Conservation (phyloP, 2,113 vertebrate genomes). For the Plecotus auritus region DNA sequence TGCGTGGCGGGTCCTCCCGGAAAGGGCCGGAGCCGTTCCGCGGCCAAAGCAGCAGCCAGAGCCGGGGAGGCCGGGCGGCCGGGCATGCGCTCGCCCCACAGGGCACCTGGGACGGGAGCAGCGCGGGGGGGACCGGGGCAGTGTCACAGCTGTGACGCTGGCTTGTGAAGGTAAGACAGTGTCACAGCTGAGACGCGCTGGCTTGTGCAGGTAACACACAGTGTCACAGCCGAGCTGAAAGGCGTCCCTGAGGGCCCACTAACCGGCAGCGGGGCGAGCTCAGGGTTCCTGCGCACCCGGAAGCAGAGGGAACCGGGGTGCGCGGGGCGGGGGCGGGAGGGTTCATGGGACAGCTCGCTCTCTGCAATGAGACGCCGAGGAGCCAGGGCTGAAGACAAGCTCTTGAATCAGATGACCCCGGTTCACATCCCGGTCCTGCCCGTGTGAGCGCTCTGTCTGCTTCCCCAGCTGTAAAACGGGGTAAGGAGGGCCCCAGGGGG, state of each 20-base stretch:
- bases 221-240: neutral
- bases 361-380: neutral
- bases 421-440: neutral
- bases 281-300: neutral
- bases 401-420: neutral
- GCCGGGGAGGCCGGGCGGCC: too few relatives aligned
- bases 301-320: neutral
- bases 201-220: too few relatives aligned
- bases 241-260: neutral
- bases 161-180: too few relatives aligned
- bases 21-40: too few relatives aligned
- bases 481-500: neutral
- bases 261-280: neutral
- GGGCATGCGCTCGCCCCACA: too few relatives aligned
- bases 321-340: too few relatives aligned
- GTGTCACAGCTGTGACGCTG: neutral
- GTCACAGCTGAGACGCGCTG: neutral
- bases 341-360: too few relatives aligned
- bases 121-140: neutral
- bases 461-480: neutral
- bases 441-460: neutral
- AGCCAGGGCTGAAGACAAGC: neutral
- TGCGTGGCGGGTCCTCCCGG: too few relatives aligned
- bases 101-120: neutral
- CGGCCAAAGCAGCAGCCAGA: too few relatives aligned